Percentiles rank a stretch among this genome's conserved stretches.
Conservation (phyloP, 1,140 invertebrate species). For the Telenomus remus region DNA sequence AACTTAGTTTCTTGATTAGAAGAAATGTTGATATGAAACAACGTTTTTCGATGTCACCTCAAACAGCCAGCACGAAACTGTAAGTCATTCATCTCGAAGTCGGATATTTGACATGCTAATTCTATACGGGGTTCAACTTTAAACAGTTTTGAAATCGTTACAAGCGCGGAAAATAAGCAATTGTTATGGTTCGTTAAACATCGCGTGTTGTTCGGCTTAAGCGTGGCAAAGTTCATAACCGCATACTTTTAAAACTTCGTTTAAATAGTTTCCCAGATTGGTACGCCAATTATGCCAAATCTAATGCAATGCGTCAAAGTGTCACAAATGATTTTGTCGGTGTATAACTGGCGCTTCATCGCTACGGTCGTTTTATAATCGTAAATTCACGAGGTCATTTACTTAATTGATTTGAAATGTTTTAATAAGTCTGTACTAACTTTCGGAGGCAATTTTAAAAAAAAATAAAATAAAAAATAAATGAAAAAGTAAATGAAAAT, state of each 20-base stretch:
- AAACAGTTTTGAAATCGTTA: slow-evolving; percentile 44
- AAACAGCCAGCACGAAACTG: slow-evolving; percentile 39
- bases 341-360: slow-evolving; percentile 6
- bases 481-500: background rate
- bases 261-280: slow-evolving; percentile 49
- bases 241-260: slow-evolving; percentile 36
- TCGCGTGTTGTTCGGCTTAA: slow-evolving; percentile 50
- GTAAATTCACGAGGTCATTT: background rate
- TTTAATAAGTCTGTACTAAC: too few relatives aligned
- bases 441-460: too few relatives aligned
- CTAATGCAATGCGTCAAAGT: slow-evolving; percentile 30
- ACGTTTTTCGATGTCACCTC: background rate
- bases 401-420: too few relatives aligned
- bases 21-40: slow-evolving; percentile 11
- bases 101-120: slow-evolving; percentile 44
- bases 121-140: slow-evolving; percentile 34
- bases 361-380: slow-evolving; percentile 5
- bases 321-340: slow-evolving; percentile 31
- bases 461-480: background rate
- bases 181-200: slow-evolving; percentile 37
- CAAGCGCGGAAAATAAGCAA: slow-evolving; percentile 54
- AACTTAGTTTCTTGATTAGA: background rate
- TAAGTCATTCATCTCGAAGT: slow-evolving; percentile 35
- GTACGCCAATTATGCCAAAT: slow-evolving; percentile 18
- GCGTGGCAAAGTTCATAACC: slow-evolving; percentile 44